Percentiles rank a stretch among this genome's conserved stretches.
Conservation (phyloP, 2,113 vertebrate species). For the Geothlypis trichas region DNA sequence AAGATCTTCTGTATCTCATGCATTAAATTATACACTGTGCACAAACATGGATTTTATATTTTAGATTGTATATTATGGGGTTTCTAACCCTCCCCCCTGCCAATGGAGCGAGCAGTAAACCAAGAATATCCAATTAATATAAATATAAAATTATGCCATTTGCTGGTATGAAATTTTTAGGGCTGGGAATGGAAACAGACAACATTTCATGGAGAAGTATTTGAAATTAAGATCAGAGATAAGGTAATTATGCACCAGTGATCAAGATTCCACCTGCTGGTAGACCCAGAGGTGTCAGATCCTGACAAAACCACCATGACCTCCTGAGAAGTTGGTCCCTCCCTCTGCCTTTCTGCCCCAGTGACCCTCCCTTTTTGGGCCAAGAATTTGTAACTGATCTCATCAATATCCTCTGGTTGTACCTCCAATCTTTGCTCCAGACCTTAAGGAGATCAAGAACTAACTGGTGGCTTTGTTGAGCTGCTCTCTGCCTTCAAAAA, state of each 20-base stretch:
- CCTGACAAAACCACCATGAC: not conserved
- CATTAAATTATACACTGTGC: conserved; percentile 68
- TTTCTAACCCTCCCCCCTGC: not conserved
- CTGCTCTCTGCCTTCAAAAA: not conserved
- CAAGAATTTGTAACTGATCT: not conserved
- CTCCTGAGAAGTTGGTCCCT: not conserved
- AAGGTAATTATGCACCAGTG: not conserved
- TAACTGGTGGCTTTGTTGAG: not conserved
- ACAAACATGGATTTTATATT: conserved; percentile 30
- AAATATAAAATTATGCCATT: not conserved
- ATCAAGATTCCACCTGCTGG: not conserved
- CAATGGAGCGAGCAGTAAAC: not conserved
- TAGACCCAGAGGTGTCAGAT: not conserved
- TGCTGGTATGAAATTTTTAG: not conserved
- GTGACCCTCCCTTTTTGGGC: not conserved
- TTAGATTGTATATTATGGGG: not conserved
- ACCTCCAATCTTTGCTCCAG: not conserved
- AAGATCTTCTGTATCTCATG: conserved; percentile 45
- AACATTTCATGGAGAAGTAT: not conserved
- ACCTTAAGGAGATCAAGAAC: not conserved
- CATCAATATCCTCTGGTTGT: not conserved
- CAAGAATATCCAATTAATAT: conserved; percentile 53
- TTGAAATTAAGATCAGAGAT: conserved; percentile 4
- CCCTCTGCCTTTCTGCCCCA: not conserved
- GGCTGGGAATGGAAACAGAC: not conserved